Conservation (phyloP, 2,113 vertebrate genomes). For the Xerus inauris region DNA sequence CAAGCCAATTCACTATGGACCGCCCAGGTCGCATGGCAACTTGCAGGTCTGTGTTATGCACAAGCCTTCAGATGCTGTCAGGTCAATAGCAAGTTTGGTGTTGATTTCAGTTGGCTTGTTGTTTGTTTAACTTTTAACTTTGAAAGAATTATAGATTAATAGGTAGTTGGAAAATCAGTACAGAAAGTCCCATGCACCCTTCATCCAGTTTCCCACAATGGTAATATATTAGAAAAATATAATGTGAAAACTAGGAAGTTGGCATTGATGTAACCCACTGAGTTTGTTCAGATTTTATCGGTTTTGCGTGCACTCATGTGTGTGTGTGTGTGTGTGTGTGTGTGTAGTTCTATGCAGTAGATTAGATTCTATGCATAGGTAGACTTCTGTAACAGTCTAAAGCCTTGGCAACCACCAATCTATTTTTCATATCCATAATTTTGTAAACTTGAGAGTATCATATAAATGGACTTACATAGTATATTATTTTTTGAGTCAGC, state of each 20-base stretch:
- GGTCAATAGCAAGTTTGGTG: background rate
- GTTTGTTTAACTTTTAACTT: background rate
- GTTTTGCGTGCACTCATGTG: background rate
- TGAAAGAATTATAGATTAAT: background rate
- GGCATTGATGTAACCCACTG: background rate
- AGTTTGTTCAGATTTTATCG: background rate
- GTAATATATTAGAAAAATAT: background rate
- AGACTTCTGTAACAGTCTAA: background rate
- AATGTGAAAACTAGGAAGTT: too few relatives aligned
- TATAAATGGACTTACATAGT: background rate
- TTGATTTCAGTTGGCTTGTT: background rate
- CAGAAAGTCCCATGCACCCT: background rate
- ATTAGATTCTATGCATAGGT: background rate
- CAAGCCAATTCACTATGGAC: background rate
- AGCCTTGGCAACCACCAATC: background rate
- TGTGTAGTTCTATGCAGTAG: background rate
- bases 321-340: too few relatives aligned
- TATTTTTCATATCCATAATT: background rate
- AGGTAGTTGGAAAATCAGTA: background rate
- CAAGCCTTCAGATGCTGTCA: background rate
- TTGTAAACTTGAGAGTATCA: background rate
- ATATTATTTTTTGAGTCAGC: background rate
- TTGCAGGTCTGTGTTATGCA: background rate
- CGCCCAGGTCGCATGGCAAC: background rate
- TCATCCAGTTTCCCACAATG: background rate